Evolutionary conservation across 2,113 vertebrate species (phyloP).

Genomic region (Zosterops pallidus): DNA sequence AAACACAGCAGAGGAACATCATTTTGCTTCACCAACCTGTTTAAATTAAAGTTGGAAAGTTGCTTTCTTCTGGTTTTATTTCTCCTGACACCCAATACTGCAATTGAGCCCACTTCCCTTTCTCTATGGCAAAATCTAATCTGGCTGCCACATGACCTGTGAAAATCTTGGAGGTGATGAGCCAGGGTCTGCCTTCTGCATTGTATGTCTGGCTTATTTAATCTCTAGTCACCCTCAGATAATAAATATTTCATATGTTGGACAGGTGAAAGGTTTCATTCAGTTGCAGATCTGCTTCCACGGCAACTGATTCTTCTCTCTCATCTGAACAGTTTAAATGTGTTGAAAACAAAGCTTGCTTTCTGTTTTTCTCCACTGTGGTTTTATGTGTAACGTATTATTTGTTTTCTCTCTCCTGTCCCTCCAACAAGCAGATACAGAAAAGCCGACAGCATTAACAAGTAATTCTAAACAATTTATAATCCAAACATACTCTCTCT

Average conservation of each 20-base stretch:
- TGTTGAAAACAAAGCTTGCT: constrained; percentile 36
- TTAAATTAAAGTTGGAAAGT: background rate
- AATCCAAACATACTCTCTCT: constrained; percentile 7
- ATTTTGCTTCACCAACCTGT: background rate
- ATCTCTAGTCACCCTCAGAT: constrained; percentile 21
- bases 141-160: background rate
- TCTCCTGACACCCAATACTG: background rate
- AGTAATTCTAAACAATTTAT: constrained; percentile 48
- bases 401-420: background rate
- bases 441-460: constrained; percentile 29
- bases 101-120: background rate
- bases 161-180: constrained; percentile 29
- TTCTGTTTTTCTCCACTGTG: background rate
- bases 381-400: constrained; percentile 6
- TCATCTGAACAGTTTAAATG: constrained; percentile 33
- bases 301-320: constrained; percentile 24
- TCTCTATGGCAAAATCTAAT: constrained; percentile 21
- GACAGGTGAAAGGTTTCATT: constrained; percentile 63
- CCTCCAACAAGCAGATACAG: constrained; percentile 15
- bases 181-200: background rate
- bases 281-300: constrained; percentile 48
- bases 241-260: constrained; percentile 61
- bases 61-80: background rate
- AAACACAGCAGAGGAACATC: background rate
- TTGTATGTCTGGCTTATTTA: constrained; percentile 16